These are phyloP conservation scores for Carettochelys insculpta DNA, from an alignment of 2,113 vertebrate genomes.

Conservation along the genomic window DNA sequence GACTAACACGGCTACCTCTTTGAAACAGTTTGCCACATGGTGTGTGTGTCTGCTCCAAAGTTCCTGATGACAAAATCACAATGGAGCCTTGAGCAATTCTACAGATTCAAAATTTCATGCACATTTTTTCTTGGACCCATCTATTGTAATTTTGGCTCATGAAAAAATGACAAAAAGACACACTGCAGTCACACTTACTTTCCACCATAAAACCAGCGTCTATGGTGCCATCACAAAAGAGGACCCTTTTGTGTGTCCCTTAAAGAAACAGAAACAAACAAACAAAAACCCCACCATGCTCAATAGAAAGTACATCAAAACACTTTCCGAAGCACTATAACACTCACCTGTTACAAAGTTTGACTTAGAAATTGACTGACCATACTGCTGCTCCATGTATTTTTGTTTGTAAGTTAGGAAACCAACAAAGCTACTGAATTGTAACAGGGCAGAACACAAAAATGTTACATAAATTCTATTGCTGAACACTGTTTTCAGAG, in stretches of 20 bases:
- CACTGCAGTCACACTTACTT: neutral
- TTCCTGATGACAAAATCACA: neutral
- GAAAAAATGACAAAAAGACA: neutral
- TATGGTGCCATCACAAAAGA: neutral
- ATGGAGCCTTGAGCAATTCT: neutral
- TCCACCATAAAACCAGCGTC: neutral
- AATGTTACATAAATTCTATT: slow-evolving; percentile 81
- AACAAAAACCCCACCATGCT: neutral
- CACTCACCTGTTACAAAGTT: slow-evolving; percentile 89
- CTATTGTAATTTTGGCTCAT: neutral
- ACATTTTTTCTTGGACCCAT: neutral
- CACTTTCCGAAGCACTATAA: fast-evolving
- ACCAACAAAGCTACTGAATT: slow-evolving; percentile 83
- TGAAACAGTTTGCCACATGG: neutral
- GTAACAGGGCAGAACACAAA: slow-evolving; percentile 75
- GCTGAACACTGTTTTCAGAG: slow-evolving; percentile 84
- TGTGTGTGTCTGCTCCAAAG: neutral
- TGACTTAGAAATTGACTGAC: slow-evolving; percentile 81
- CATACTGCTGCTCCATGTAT: slow-evolving; percentile 94
- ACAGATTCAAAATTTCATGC: neutral
- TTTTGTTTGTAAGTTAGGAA: slow-evolving; percentile 87
- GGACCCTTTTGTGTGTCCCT: neutral
- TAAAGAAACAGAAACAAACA: neutral
- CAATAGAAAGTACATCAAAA: neutral
- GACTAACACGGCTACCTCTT: no score